Conservation (phyloP, 2,113 vertebrate genomes). For the Jacana jacana region DNA sequence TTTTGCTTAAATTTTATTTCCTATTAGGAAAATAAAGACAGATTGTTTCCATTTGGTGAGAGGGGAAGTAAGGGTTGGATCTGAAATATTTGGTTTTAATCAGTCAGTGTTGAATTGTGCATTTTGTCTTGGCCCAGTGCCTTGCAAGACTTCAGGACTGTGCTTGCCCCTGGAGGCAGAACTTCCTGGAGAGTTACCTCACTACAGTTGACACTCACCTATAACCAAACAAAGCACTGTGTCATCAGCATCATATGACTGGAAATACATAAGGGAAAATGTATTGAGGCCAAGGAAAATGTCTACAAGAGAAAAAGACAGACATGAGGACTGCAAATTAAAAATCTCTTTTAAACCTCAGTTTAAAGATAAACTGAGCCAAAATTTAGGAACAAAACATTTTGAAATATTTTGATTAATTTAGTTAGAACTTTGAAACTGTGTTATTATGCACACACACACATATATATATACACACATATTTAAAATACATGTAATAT, state of each 20-base stretch:
- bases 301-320: not conserved
- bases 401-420: not conserved
- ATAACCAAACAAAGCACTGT: not conserved
- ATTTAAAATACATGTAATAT: not conserved
- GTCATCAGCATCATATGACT: not conserved
- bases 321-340: not conserved
- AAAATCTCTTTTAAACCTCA: not conserved
- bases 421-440: not conserved
- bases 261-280: not conserved
- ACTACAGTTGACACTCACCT: not conserved
- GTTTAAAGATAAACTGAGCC: not conserved
- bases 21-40: not conserved
- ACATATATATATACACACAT: no score
- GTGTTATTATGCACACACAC: not conserved
- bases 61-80: fast-evolving
- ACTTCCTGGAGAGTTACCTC: not conserved
- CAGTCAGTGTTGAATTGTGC: not conserved
- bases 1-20: not conserved
- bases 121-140: not conserved
- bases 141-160: not conserved
- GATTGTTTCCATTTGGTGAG: not conserved
- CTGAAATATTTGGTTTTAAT: not conserved
- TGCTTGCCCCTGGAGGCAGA: not conserved
- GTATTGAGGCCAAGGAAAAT: not conserved
- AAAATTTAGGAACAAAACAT: not conserved